phyloP scores from a whole-genome alignment of 2,797 vertebrate genomes.

The Gorsachius magnificus region DNA sequence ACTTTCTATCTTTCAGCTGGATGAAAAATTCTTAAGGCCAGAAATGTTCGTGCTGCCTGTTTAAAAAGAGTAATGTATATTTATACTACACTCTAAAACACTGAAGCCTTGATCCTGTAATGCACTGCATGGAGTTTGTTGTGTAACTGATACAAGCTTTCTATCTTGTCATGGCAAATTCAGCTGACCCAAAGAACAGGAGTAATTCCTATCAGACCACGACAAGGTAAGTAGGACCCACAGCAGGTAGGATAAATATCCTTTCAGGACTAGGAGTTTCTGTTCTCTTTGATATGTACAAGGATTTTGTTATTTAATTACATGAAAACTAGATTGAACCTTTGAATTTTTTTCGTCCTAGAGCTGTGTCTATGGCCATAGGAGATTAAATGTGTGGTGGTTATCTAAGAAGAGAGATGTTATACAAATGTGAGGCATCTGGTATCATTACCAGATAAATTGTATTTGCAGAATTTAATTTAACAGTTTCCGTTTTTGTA shows the following conservation, averaged over 20 bases:
- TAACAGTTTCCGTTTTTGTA: background rate
- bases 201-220: background rate
- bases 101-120: background rate
- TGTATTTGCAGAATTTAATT: background rate
- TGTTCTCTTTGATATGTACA: background rate
- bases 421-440: background rate
- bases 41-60: background rate
- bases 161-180: background rate
- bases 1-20: background rate
- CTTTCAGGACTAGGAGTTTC: background rate
- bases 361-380: background rate
- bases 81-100: background rate
- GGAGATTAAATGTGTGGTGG: background rate
- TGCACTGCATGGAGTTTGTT: background rate
- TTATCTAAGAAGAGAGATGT: background rate
- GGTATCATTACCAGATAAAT: background rate
- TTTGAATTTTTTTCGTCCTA: background rate
- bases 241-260: background rate
- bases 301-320: background rate
- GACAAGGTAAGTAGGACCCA: background rate
- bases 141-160: background rate
- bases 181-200: fast-evolving
- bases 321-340: background rate
- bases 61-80: background rate
- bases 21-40: background rate